Evolutionary conservation across 2,888 invertebrate genomes (phyloP), one percentile per base, ranked within the genome.

Genomic region (Steromphala cineraria): DNA sequence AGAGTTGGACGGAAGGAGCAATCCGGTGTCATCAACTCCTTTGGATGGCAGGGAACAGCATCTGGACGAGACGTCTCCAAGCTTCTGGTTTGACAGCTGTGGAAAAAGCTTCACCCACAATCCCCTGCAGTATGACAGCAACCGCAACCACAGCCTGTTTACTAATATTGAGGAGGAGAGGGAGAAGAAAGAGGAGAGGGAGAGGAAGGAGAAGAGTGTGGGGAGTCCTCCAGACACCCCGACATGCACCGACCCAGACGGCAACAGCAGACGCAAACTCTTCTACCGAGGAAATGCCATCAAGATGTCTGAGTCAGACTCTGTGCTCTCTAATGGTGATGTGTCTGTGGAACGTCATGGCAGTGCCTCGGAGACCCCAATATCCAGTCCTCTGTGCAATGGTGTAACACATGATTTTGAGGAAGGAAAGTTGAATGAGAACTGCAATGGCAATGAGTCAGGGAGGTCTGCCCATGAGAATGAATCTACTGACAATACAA

Each of bases 51-150:
- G 13, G 10, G 46, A 46, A 13, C 46, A 46, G 46, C 46, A 36
- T 67, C 15, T 71, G 17, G 71, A 71, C 40, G 36, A 28, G 62
- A 15, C 71, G 1, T 71, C 71, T 36, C 53, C 74, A 40, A 74
- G 75, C 55, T 79, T 75, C 55, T 79, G 79, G 79, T 79, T 74
- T 10, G 79, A 79, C 56, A 79, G 79, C 46, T 79, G 75, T 46
- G 79, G 79, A 5, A 75, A 79, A 10, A 79, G 75, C 21, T 79
- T 79, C 24, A 31, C 74, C 21, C 40, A 79, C 15, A 74, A 74
- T 79, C 55, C 31, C n/a, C 74, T 55, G 17, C 74, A 79, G 52
- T 46, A 46, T 46, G 40, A 28, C 21, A 21, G 55, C 8, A 56
- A 67, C 21, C 71, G 19, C 40, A 71, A 71, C 31, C 71, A 28